Base-by-base conservation (phyloP, 2,113 vertebrate species). In the Nansenia antarctica region DNA sequence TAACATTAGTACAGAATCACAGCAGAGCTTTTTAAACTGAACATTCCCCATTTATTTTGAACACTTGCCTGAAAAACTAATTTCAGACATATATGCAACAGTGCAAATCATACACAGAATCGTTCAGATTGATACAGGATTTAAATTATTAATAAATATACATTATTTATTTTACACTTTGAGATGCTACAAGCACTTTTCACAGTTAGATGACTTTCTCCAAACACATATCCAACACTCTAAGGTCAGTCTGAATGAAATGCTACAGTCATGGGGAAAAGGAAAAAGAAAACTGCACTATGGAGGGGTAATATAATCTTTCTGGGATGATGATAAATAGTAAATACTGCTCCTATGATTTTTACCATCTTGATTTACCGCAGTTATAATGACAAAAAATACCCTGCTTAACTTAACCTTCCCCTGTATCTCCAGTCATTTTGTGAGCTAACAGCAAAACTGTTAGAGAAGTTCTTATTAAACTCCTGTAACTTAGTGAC, bases 81-180 rank as follows among this genome's bases (percentile, higher is more conserved):
- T 63, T 52, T 39, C 47, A 55, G 65, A 60, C 87, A 78, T 80
- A 55, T 72, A 90, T 78, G 84, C 70, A 85, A 91, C 78, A 92
- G 93, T 84, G 92, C 84, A 92, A 93, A 94, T 95, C 92, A 96
- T 92, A 94, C 89, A 89, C 77, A 95, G 88, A 95, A 92, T 89
- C 86, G 53, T 90, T 90, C 91, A 93, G 90, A 95, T 81, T 61
- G 76, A 85, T 67, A 85, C 60, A 89, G 92, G 85, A 93, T 94
- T 96, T 95, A 96, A 96, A 95, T 90, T 95, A 96, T 94, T 94
- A 95, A 96, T 95, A 97, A 97, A 97, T 96, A 97, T 85, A 86
- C 83, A 88, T 67, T 34, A 84, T 67, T 90, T 92, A 91, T 93
- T 92, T 94, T 94, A 93, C 83, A 92, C 88, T 86, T 89, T 49